Conservation (phyloP, 2,888 invertebrate species). For the Drosophila rubida region DNA sequence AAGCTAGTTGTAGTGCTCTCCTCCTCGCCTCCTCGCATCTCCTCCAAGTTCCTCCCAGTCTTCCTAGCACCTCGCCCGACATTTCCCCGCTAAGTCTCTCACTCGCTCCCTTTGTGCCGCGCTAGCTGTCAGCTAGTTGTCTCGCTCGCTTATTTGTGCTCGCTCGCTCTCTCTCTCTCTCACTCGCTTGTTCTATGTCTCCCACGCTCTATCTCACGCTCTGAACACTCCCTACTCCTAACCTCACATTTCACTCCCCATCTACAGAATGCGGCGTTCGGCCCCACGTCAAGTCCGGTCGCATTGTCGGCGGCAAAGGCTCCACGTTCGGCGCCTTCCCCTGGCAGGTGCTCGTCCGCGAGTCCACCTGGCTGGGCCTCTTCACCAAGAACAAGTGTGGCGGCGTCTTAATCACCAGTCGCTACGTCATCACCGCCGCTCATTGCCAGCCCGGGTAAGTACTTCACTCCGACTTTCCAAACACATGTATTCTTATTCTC, state of each 20-base stretch:
- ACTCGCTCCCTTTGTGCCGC: conserved; percentile 26
- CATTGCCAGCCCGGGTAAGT: conserved; percentile 96
- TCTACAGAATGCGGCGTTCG: conserved; percentile 94
- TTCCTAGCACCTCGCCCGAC: conserved; percentile 15
- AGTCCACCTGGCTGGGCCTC: conserved; percentile 96
- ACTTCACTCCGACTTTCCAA: no score
- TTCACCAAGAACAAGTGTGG: conserved; percentile 98
- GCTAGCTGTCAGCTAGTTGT: conserved; percentile 38
- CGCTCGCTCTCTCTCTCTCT: background rate
- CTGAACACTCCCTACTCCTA: conserved; percentile 84
- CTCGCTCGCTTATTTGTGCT: conserved; percentile 29
- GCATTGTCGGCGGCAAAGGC: conserved; percentile 96
- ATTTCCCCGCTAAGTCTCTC: conserved; percentile 17
- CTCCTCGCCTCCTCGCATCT: conserved; percentile 18
- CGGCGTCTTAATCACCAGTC: conserved; percentile 94
- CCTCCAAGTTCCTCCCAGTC: conserved; percentile 8
- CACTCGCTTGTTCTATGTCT: conserved; percentile 10
- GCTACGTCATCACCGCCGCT: conserved; percentile 95
- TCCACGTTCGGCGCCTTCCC: conserved; percentile 95
- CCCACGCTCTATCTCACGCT: conserved; percentile 51
- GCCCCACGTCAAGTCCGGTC: conserved; percentile 91
- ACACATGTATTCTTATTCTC: background rate
- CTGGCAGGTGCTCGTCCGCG: conserved; percentile 96
- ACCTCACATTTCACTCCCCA: conserved; percentile 84
- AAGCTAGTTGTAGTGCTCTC: conserved; percentile 48